Percentiles rank a stretch among this genome's conserved stretches.
These are phyloP conservation scores for Aphidoletes aphidimyza DNA, from an alignment of 2,888 invertebrate genomes.

Conservation along the genomic window DNA sequence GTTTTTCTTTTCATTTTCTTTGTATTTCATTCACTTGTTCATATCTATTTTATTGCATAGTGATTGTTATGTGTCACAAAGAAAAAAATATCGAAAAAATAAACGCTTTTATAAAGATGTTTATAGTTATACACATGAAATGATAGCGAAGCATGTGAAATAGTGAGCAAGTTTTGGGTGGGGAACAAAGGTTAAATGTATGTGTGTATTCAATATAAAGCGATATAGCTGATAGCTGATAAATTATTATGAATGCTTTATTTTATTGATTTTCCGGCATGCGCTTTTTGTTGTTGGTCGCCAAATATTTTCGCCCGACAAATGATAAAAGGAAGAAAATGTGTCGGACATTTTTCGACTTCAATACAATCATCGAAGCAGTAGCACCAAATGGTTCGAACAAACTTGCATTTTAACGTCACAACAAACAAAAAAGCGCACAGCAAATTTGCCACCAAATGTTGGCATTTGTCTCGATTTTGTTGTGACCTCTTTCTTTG, in stretches of 20 bases:
- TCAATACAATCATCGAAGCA: not conserved
- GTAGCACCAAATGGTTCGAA: not conserved
- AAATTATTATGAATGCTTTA: constrained; percentile 10
- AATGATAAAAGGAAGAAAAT: not conserved
- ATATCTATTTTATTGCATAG: constrained; percentile 32
- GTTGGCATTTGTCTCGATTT: not conserved
- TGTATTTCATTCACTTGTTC: not conserved
- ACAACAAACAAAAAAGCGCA: no score
- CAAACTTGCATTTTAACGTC: not conserved
- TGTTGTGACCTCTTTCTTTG: no score
- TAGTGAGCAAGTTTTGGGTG: not conserved
- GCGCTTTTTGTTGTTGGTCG: not conserved
- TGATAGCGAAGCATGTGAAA: not conserved
- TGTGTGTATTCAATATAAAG: not conserved
- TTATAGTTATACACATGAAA: not conserved
- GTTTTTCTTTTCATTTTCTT: not conserved
- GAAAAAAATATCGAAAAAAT: not conserved
- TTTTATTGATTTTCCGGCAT: constrained; percentile 43
- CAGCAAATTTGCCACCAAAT: not conserved
- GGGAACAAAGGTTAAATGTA: not conserved
- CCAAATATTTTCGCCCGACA: not conserved
- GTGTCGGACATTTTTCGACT: not conserved
- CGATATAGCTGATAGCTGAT: no score
- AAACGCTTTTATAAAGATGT: not conserved
- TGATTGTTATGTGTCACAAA: constrained; percentile 15